These are phyloP conservation scores for Plebejus melissa DNA, from an alignment of 2,888 invertebrate species.

Conservation along the genomic window DNA sequence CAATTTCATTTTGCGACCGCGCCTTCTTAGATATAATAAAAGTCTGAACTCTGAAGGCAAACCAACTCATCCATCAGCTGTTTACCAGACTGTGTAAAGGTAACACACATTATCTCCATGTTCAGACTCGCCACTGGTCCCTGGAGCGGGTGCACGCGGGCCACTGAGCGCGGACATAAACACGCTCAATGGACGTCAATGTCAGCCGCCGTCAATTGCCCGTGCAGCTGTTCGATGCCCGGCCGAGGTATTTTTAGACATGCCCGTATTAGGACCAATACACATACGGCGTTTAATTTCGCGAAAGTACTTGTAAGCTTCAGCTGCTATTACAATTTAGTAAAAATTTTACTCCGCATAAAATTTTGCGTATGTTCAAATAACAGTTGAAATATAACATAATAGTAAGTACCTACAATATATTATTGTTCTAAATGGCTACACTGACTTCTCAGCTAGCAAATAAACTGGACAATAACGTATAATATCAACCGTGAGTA, in stretches of 20 bases:
- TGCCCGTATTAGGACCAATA: not conserved
- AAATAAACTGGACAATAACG: not conserved
- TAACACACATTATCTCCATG: not conserved
- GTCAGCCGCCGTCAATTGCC: conserved; percentile 11
- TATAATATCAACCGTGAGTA: not conserved
- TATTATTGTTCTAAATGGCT: not conserved
- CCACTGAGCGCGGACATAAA: conserved; percentile 2
- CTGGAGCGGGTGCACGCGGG: not conserved
- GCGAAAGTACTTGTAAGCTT: not conserved
- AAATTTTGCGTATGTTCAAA: too few species aligned
- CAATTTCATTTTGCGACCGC: not conserved
- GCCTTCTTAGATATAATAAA: not conserved
- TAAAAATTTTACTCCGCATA: not conserved
- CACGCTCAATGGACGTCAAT: conserved; percentile 11
- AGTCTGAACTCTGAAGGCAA: not conserved
- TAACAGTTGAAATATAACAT: too few species aligned
- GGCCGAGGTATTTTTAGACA: conserved; percentile 16
- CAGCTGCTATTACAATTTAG: not conserved
- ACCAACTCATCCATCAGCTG: not conserved
- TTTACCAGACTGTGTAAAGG: conserved; percentile 7
- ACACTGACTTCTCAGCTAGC: not conserved
- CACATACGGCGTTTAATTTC: not conserved
- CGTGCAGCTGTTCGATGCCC: conserved; percentile 16
- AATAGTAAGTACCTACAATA: too few species aligned
- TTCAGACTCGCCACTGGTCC: not conserved